Base-by-base conservation (phyloP, 2,113 vertebrate genomes). In the Oryzias javanicus region DNA sequence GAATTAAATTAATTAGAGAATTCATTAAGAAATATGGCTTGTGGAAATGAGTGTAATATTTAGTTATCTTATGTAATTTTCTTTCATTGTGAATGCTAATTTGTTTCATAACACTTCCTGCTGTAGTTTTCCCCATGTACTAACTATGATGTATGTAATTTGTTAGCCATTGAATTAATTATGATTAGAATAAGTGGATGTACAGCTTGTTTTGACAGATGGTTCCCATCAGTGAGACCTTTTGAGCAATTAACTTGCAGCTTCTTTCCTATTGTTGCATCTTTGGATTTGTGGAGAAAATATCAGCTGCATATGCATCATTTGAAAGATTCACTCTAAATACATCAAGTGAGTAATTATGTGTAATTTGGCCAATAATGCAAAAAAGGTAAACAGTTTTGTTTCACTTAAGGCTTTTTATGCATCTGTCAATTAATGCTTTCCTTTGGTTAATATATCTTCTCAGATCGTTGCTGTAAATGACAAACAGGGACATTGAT, bases 91-190 rank as follows among this genome's bases (percentile, higher is more conserved):
- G 92, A 89, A 90, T 91, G 90, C 92, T 94, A 92, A 95, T 95
- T 95, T 95, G 90, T 93, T 93, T 94, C 89, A 86, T 94, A 94
- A 94, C 92, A 92, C 86, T 93, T 93, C 89, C 88, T 91, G 91
- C 90, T 85, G 89, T 94, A 91, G 90, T 93, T 91, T 72, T 78
- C 91, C 90, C 89, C 86, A 86, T 56, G 83, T 88, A 75, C 86
- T 89, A 90, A 83, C 88, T 89, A 92, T 94, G 92, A 95, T 95
- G 89, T 93, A 94, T 95, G 89, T 87, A 92, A 92, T 94, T 95
- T 96, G 94, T 96, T 96, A 94, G 92, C 89, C 90, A 89, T 94
- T 94, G 92, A 94, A 97, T 96, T 95, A 96, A 95, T 95, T 96
- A 93, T 90, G 94, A 94, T 95, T 95, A 94, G 86, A 91, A 79